Percentiles rank a stretch among this genome's conserved stretches.
These are phyloP conservation scores for Sialis lutaria DNA, from an alignment of 2,888 invertebrate species.

Conservation along the genomic window DNA sequence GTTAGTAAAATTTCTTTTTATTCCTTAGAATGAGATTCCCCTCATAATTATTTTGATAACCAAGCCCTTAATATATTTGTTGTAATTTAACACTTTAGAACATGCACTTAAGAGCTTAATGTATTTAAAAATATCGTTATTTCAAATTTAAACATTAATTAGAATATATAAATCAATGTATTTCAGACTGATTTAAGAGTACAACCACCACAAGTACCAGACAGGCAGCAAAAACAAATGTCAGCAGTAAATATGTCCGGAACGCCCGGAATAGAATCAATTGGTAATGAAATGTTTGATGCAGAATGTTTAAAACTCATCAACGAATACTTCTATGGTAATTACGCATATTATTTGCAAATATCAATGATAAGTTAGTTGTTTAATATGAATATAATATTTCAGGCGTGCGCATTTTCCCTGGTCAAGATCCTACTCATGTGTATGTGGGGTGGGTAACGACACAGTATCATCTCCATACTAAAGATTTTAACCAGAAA, in stretches of 20 bases:
- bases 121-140: not conserved
- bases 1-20: too few species aligned
- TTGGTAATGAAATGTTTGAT: slow-evolving; percentile 77
- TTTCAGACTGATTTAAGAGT: slow-evolving; percentile 41
- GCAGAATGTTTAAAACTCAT: slow-evolving; percentile 75
- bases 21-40: too few species aligned
- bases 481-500: slow-evolving; percentile 76
- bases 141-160: not conserved
- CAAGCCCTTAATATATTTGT: too few species aligned
- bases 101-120: too few species aligned
- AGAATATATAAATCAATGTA: not conserved
- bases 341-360: not conserved
- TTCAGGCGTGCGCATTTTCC: slow-evolving; percentile 59
- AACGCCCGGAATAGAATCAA: slow-evolving; percentile 56
- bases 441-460: slow-evolving; percentile 99
- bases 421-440: slow-evolving; percentile 86
- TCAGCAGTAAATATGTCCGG: slow-evolving; percentile 43
- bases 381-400: slow-evolving; percentile 5
- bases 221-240: slow-evolving; percentile 54
- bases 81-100: too few species aligned
- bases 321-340: slow-evolving; percentile 92
- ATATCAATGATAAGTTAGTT: slow-evolving; percentile 1
- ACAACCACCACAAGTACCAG: slow-evolving; percentile 43
- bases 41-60: too few species aligned
- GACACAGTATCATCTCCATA: slow-evolving; percentile 86